phyloP scores from a whole-genome alignment of 2,797 vertebrate species.

The Amniataba percoides region DNA sequence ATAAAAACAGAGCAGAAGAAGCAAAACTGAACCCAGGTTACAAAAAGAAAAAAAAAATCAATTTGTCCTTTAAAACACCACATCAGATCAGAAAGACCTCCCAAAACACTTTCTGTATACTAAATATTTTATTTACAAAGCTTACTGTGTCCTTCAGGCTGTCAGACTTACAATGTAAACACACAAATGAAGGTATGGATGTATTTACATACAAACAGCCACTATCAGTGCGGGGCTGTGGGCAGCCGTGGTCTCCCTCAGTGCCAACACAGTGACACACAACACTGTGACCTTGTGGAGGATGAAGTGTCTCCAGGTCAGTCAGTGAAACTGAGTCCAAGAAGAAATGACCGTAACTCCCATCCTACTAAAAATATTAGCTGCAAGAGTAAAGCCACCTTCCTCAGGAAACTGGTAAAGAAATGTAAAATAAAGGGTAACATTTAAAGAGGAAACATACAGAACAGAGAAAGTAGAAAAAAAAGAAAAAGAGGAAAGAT shows the following conservation, averaged over 20 bases:
- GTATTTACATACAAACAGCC: constrained; percentile 79
- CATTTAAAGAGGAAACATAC: background rate
- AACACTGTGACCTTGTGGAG: constrained; percentile 31
- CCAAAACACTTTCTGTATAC: background rate
- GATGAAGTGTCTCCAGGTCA: constrained; percentile 26
- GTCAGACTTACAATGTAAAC: constrained; percentile 41
- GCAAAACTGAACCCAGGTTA: background rate
- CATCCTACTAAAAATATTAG: background rate
- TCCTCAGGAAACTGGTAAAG: background rate
- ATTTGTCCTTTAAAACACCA: background rate
- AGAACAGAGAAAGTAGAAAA: background rate
- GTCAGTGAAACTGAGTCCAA: constrained; percentile 1
- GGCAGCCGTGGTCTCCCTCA: constrained; percentile 16
- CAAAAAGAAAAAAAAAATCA: background rate
- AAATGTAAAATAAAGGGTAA: background rate
- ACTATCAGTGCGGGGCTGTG: constrained; percentile 36
- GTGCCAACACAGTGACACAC: constrained; percentile 20
- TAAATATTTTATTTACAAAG: constrained; percentile 20
- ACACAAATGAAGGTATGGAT: constrained; percentile 24
- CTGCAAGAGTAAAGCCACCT: background rate
- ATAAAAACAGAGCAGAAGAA: background rate
- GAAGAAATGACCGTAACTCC: background rate
- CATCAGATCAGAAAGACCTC: background rate
- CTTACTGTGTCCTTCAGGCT: constrained; percentile 40
- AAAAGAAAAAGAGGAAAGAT: too few species aligned